Percentiles rank a stretch among this genome's conserved stretches.
phyloP scores from a whole-genome alignment of 2,797 vertebrate species.

The Bradypus variegatus region DNA sequence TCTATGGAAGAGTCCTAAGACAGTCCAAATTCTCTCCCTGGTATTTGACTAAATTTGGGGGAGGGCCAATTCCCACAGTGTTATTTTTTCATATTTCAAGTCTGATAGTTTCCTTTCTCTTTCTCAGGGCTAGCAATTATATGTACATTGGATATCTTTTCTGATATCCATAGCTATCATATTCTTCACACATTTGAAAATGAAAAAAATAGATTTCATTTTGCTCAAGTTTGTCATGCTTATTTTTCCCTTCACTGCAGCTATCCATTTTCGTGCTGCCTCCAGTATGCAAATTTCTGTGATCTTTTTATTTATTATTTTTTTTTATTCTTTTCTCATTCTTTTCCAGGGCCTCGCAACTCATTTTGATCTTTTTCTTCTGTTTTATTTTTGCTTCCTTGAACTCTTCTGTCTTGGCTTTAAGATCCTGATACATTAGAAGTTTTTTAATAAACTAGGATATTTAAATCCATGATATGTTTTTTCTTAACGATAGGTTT shows the following conservation, averaged over 20 bases:
- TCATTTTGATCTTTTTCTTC: neutral
- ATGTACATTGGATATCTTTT: neutral
- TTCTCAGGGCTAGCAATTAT: neutral
- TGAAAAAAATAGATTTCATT: neutral
- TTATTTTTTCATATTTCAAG: neutral
- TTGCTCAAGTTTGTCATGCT: too few relatives aligned
- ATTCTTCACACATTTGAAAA: neutral
- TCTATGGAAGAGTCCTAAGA: neutral
- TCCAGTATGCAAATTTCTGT: neutral
- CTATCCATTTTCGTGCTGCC: accelerated
- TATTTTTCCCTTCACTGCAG: neutral
- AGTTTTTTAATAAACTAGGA: neutral
- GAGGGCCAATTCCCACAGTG: neutral
- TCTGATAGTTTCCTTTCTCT: neutral
- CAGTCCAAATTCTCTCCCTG: too few relatives aligned
- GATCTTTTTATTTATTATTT: too few relatives aligned
- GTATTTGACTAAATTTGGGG: neutral
- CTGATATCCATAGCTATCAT: neutral
- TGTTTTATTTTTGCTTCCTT: neutral
- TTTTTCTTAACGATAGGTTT: neutral
- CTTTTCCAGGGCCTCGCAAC: neutral
- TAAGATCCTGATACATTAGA: neutral
- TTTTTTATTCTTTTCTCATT: neutral
- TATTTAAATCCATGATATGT: neutral
- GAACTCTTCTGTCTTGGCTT: neutral